Conservation (phyloP, 1,140 invertebrate species). For the Drosophila repleta region DNA sequence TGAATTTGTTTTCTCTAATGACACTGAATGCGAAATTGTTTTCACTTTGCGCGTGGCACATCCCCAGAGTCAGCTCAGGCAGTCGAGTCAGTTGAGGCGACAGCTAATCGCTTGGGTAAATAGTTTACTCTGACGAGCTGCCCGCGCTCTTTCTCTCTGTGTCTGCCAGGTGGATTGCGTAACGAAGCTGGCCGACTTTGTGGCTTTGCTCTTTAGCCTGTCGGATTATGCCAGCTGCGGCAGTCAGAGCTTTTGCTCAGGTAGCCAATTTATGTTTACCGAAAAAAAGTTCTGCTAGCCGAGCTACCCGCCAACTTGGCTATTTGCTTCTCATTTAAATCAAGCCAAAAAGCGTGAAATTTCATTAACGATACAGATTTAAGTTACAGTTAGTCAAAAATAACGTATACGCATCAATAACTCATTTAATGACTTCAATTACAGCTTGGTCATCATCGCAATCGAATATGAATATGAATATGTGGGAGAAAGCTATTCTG, state of each 20-base stretch:
- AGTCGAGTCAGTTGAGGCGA: constrained; percentile 64
- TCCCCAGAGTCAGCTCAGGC: constrained; percentile 6
- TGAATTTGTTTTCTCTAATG: constrained; percentile 52
- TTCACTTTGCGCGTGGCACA: not conserved
- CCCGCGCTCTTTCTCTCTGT: not conserved
- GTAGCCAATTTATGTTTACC: constrained; percentile 13
- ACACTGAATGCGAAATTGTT: constrained; percentile 50
- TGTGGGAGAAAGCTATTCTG: too few species aligned
- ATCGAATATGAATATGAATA: too few species aligned
- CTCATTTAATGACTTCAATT: too few species aligned
- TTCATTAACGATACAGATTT: not conserved
- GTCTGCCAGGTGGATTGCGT: constrained; percentile 23
- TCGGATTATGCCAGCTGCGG: constrained; percentile 66
- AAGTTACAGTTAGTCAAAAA: not conserved
- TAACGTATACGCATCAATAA: too few species aligned
- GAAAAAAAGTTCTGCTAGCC: not conserved
- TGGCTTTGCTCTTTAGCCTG: constrained; percentile 67
- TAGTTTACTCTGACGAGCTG: constrained; percentile 41
- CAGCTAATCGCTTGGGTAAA: constrained; percentile 78
- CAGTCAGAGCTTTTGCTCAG: constrained; percentile 14
- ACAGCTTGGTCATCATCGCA: too few species aligned
- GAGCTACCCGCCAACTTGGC: not conserved
- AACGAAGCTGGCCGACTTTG: constrained; percentile 41
- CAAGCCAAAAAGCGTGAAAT: not conserved
- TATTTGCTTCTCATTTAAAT: not conserved